Percentiles rank a stretch among this genome's conserved stretches.
Evolutionary conservation across 2,113 vertebrate species (phyloP).

Genomic region (Pseudorhombus dupliciocellatus): DNA sequence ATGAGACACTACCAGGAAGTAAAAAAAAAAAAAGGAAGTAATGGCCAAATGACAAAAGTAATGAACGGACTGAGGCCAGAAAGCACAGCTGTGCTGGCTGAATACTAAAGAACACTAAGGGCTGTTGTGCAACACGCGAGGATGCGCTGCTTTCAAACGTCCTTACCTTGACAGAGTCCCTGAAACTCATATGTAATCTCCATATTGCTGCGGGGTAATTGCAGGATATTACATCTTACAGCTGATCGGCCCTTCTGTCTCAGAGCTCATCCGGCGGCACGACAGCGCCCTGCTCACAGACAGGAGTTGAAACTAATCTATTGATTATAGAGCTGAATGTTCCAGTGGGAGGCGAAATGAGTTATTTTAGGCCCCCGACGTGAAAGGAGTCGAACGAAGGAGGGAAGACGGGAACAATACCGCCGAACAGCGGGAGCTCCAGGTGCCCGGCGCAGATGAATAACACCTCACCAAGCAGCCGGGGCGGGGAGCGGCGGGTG

Average conservation of each 20-base stretch:
- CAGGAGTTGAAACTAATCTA: slow-evolving; percentile 60
- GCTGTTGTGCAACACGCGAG: background rate
- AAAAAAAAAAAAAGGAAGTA: slow-evolving; percentile 30
- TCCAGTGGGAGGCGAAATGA: slow-evolving; percentile 65
- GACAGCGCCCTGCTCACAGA: slow-evolving; percentile 37
- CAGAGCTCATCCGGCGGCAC: slow-evolving; percentile 3
- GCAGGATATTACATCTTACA: slow-evolving; percentile 13
- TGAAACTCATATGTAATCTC: slow-evolving; percentile 2
- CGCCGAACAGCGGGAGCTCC: slow-evolving; percentile 58
- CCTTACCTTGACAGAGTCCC: background rate
- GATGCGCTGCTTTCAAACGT: background rate
- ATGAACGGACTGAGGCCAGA: slow-evolving; percentile 41
- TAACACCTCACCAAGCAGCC: slow-evolving; percentile 46
- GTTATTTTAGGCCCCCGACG: slow-evolving; percentile 66
- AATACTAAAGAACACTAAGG: slow-evolving; percentile 30
- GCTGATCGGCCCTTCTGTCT: background rate
- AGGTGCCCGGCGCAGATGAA: slow-evolving; percentile 41
- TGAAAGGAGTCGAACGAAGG: slow-evolving; percentile 43
- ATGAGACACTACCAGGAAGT: slow-evolving; percentile 53
- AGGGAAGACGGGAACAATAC: slow-evolving; percentile 56
- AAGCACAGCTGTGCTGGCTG: slow-evolving; percentile 11
- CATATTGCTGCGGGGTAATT: slow-evolving; percentile 3
- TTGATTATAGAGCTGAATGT: slow-evolving; percentile 67
- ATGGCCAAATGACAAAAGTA: slow-evolving; percentile 41
- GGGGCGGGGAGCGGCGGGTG: slow-evolving; percentile 21